Percentiles rank a stretch among this genome's conserved stretches.
phyloP scores from a whole-genome alignment of 1,140 invertebrate genomes.

The Tetranychus urticae region DNA sequence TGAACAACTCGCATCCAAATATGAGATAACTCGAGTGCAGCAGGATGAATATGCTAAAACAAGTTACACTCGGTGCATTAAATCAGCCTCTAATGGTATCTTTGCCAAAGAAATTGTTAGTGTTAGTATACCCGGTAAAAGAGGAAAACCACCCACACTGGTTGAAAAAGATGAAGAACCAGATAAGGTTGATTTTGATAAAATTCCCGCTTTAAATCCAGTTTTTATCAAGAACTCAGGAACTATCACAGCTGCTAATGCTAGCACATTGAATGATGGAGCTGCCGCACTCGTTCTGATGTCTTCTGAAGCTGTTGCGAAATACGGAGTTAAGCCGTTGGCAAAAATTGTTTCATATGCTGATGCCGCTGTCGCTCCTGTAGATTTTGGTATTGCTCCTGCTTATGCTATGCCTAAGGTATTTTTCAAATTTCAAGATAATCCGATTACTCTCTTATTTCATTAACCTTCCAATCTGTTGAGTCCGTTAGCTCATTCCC shows the following conservation, averaged over 20 bases:
- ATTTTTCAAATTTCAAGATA: background rate
- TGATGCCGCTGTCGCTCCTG: slow-evolving; percentile 85
- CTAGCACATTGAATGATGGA: slow-evolving; percentile 70
- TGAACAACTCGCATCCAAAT: slow-evolving; percentile 86
- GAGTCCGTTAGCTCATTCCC: background rate
- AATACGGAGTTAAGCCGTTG: slow-evolving; percentile 54
- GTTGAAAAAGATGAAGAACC: slow-evolving; percentile 84
- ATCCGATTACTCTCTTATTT: background rate
- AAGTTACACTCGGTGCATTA: slow-evolving; percentile 67
- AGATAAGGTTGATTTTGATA: slow-evolving; percentile 78
- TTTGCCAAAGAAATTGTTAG: slow-evolving; percentile 67
- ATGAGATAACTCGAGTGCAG: slow-evolving; percentile 51
- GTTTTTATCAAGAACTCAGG: slow-evolving; percentile 55
- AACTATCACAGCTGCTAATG: slow-evolving; percentile 93
- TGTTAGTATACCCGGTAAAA: slow-evolving; percentile 56
- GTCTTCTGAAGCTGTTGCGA: slow-evolving; percentile 44
- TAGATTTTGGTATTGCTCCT: slow-evolving; percentile 92
- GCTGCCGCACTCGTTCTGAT: slow-evolving; percentile 73
- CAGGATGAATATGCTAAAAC: slow-evolving; percentile 85
- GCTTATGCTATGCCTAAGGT: slow-evolving; percentile 62
- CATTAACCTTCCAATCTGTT: background rate
- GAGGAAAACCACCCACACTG: slow-evolving; percentile 39
- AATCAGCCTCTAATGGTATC: slow-evolving; percentile 45
- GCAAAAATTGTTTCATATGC: slow-evolving; percentile 68
- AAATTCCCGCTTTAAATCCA: slow-evolving; percentile 59